phyloP scores from a whole-genome alignment of 2,797 vertebrate species.

The Euthynnus affinis region DNA sequence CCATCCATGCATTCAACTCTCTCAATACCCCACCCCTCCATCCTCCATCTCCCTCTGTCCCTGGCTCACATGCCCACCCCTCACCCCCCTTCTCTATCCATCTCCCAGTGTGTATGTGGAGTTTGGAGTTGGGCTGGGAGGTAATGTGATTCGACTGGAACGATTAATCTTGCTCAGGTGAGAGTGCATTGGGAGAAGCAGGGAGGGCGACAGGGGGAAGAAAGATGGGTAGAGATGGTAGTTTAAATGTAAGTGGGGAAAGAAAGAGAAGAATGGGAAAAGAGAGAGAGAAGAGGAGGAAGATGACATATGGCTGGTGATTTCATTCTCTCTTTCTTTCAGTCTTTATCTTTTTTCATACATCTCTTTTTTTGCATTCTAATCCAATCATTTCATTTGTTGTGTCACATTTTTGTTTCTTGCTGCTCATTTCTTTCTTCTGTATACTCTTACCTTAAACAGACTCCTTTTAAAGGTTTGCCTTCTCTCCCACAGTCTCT shows the following conservation, averaged over 20 bases:
- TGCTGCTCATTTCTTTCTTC: neutral
- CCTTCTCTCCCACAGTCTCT: neutral
- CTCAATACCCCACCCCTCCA: slow-evolving; percentile 48
- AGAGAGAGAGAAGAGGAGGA: slow-evolving; percentile 15
- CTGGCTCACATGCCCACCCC: slow-evolving; percentile 25
- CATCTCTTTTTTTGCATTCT: slow-evolving; percentile 4
- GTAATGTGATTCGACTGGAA: slow-evolving; percentile 85
- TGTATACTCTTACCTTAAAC: neutral
- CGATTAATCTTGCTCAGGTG: slow-evolving; percentile 88
- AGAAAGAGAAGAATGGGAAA: slow-evolving; percentile 41
- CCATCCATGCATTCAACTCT: slow-evolving; percentile 78
- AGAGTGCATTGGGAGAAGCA: slow-evolving; percentile 73
- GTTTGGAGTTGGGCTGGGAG: slow-evolving; percentile 67
- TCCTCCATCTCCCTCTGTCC: slow-evolving; percentile 47
- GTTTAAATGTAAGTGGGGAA: slow-evolving; percentile 61
- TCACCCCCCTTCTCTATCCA: slow-evolving; percentile 1
- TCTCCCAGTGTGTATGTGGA: slow-evolving; percentile 18
- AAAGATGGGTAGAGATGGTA: slow-evolving; percentile 64
- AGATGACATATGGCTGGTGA: slow-evolving; percentile 35
- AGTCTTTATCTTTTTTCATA: slow-evolving; percentile 27
- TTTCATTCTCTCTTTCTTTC: slow-evolving; percentile 22
- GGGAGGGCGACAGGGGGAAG: slow-evolving; percentile 65
- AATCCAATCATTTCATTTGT: slow-evolving; percentile 48
- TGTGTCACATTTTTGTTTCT: slow-evolving; percentile 29
- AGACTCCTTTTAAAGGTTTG: slow-evolving; percentile 5